These are phyloP conservation scores for Ditylenchus weischeri DNA, from an alignment of 2,888 invertebrate species.

Conservation along the genomic window DNA sequence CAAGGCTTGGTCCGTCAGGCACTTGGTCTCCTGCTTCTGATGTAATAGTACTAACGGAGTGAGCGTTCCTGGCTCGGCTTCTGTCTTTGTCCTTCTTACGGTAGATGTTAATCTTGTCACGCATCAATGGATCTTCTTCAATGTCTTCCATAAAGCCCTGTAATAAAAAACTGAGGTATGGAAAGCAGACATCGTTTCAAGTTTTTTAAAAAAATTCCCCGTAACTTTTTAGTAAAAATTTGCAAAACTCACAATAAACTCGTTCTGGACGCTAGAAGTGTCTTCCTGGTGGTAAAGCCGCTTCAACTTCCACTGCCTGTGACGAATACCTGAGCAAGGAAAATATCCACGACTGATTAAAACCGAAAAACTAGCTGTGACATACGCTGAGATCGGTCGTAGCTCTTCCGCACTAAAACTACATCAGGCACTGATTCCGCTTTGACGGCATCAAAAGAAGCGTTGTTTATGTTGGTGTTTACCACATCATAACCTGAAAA, in stretches of 20 bases:
- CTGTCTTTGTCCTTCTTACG: conserved; percentile 42
- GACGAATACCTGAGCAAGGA: conserved; percentile 45
- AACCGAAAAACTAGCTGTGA: too few species aligned
- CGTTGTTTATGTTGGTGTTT: conserved; percentile 87
- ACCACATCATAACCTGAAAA: conserved; percentile 75
- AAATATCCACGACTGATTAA: conserved; percentile 7
- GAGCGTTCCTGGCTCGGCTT: conserved; percentile 33
- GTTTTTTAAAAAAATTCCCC: too few species aligned
- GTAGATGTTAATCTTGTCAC: conserved; percentile 91
- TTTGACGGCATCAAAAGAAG: conserved; percentile 77
- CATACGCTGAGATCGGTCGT: conserved; percentile 27
- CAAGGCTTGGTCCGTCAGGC: conserved; percentile 70
- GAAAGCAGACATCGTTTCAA: too few species aligned
- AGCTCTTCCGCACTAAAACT: conserved; percentile 82
- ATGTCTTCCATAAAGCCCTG: conserved; percentile 82
- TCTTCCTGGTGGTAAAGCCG: conserved; percentile 68
- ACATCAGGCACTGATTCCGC: conserved; percentile 76
- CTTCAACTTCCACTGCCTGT: conserved; percentile 82
- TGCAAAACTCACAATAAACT: conserved; percentile 41
- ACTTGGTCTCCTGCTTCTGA: conserved; percentile 62
- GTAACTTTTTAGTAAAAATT: conserved; percentile 45
- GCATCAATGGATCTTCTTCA: conserved; percentile 84
- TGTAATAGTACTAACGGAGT: conserved; percentile 54
- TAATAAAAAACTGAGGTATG: not conserved
- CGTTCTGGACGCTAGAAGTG: conserved; percentile 59